Base-by-base conservation (phyloP, 2,888 invertebrate genomes). In the Drosophila nigricruria region DNA sequence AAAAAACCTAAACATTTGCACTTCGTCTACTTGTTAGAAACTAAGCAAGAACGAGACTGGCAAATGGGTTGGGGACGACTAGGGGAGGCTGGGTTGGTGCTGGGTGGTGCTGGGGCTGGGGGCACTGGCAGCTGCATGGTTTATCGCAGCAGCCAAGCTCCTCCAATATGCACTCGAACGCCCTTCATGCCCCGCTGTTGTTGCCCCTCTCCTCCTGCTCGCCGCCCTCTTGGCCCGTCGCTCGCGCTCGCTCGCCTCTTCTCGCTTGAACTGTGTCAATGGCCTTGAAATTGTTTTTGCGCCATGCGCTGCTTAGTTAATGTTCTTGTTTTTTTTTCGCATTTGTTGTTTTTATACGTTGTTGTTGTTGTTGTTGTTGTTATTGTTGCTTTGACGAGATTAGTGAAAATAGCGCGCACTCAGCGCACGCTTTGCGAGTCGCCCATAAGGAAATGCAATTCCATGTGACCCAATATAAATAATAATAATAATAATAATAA, bases 281-380 rank as follows among this genome's bases (percentile, higher is more conserved):
- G 88, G 87, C 87, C 87, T 89, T 87, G 87, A 89, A 89, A 87
- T 85, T 89, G 87, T 82, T 89, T 81, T 87, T 87, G 71, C 89
- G 73, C 79, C 88, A 79, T 71, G 73, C 79, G 77, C 69, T 70
- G 79, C 65, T 73, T 77, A 73, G 77, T 77, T 69, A 60, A 73
- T 77, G 77, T 77, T 77, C 77, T 77, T 77, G 77, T 77, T 76
- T 18, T 59, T 52, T 56, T 53, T 52, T 30, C 66, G 40, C 64
- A 58, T 68, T 54, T 66, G 12, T 60, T 65, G 45, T 43, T 70
- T 42, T 18, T 53, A 30, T 42, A 59, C 40, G n/a, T n/a, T n/a
- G n/a, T n/a, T n/a, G n/a, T 42, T 54, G 60, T 12, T 49, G 43
- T 38, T 43, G 43, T 38, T 49, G 47, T 32, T 49, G 61, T 18